Base-by-base conservation (phyloP, 2,797 vertebrate species). In the Vespertilio murinus region DNA sequence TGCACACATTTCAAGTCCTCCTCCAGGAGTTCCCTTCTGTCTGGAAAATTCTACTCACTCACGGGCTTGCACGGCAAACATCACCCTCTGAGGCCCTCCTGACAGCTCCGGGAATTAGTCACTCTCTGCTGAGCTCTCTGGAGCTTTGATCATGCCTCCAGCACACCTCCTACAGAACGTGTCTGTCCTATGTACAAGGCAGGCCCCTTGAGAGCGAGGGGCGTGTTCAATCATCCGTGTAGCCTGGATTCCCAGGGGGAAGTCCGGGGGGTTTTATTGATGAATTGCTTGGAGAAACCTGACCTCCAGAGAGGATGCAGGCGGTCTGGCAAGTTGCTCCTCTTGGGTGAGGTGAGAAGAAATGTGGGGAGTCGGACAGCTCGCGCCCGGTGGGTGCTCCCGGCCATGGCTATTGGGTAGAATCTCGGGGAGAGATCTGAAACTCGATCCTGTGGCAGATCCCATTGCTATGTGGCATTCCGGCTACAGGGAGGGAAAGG, bases 1-100 rank as follows among this genome's bases (percentile, higher is more conserved):
- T 84, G 33, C 33, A 77, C 45, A 64, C 20, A 69, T 71, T 90
- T 79, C 22, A 52, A 82, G 42, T 71, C 16, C 25, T 88, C 54
- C 33, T 3, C 74, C 75, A 77, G 93, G 90, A 74, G 86, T 81
- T 82, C 30, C 78, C 45, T 88, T 52, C 42, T 56, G 45, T 28
- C 45, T 73, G 42, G 38, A 59, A 75, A 77, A 77, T 33, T 61
- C 47, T n/a, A n/a, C 45, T 77, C 30, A 33, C 79, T 64, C 77
- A 30, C 25, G 14, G 14, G 47, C 40, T 78, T 28, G 3, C 9
- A 42, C 42, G 22, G 14, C 25, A 64, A 54, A 64, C 42, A 45
- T 5, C 67, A 38, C 59, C 22, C 75, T 67, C 49, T 10, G 33
- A 80, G 40, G 38, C 2, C 33, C 71, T 70, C 45, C 47, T 74